Evolutionary conservation across 2,797 vertebrate species (phyloP).

Genomic region (Chelidonichthys spinosus): DNA sequence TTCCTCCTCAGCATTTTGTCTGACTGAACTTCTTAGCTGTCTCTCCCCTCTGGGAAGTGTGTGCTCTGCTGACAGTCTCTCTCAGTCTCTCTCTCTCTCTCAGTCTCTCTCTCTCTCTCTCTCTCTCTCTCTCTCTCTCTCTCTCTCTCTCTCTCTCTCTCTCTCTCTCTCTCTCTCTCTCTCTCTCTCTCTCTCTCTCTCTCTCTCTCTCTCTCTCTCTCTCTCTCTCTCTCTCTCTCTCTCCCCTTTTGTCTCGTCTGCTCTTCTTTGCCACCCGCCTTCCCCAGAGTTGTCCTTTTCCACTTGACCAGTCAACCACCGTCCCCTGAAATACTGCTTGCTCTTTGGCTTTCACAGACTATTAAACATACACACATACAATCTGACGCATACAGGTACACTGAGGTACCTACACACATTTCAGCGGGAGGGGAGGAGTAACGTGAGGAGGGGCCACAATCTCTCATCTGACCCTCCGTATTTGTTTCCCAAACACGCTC

Average conservation of each 20-base stretch:
- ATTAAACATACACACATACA: conserved; percentile 26
- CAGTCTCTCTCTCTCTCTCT: conserved; percentile 50
- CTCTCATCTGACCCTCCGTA: conserved; percentile 37
- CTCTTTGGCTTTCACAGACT: conserved; percentile 49
- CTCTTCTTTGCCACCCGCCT: conserved; percentile 32
- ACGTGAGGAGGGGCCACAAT: conserved; percentile 52
- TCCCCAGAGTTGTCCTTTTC: conserved; percentile 37
- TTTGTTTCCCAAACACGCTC: conserved; percentile 31
- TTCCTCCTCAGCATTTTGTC: conserved; percentile 91
- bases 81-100: conserved; percentile 16
- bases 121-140: conserved; percentile 20
- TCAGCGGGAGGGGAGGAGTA: conserved; percentile 47
- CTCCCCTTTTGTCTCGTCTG: conserved; percentile 11
- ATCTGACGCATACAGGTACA: conserved; percentile 47
- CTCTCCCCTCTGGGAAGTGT: conserved; percentile 47
- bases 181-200: conserved; percentile 41
- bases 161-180: conserved; percentile 16
- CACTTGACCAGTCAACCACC: conserved; percentile 48
- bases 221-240: conserved; percentile 33
- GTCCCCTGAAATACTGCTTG: conserved; percentile 38
- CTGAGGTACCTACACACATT: conserved; percentile 32
- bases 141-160: no score
- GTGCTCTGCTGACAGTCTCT: conserved; percentile 38
- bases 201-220: conserved; percentile 48
- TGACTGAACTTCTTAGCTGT: conserved; percentile 36